Base-by-base conservation (phyloP, 2,797 vertebrate species). In the Platyrinchus mystaceus region DNA sequence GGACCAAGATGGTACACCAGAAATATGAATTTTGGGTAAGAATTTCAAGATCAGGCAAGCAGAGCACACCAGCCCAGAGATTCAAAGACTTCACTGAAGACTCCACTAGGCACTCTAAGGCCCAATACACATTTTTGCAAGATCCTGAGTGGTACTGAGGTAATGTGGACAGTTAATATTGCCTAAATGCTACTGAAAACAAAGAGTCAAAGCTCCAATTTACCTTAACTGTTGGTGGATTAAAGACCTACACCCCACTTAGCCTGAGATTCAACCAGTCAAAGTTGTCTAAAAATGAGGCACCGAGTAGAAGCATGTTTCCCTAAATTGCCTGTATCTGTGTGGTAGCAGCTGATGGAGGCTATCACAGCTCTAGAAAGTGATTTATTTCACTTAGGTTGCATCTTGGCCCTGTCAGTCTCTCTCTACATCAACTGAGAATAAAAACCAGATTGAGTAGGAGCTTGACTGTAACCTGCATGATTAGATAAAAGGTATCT, bases 1-100 rank as follows among this genome's bases (percentile, higher is more conserved):
- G n/a, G 11, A 83, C 10, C 0, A 5, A 6, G 30, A 75, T 8
- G 14, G 2, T 22, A 68, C 0, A 0, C 10, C 14, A 77, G 46
- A 94, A 92, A 78, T 41, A 69, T 0, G 0, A 62, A 47, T 66
- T 64, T 47, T 66, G 20, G 27, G 11, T 24, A 78, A 83, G 30
- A 91, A 71, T 71, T 83, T 81, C 46, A 87, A 92, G 39, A 75
- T 24, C 7, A 24, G 12, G 6, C 8, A 78, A 88, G 46, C 12
- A 77, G 44, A 59, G 15, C 27, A 14, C 32, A 69, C 5, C 37
- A 89, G 19, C 20, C 24, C 36, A 44, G 53, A 52, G 19, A 12
- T 5, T 59, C 23, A 76, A 94, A 82, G 39, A 7, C 26, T 71
- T 41, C 47, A 39, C 4, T 27, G 74, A 95, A 86, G 46, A 9